These are phyloP conservation scores for Ophion obscuratus DNA, from an alignment of 2,888 invertebrate species.

Conservation along the genomic window DNA sequence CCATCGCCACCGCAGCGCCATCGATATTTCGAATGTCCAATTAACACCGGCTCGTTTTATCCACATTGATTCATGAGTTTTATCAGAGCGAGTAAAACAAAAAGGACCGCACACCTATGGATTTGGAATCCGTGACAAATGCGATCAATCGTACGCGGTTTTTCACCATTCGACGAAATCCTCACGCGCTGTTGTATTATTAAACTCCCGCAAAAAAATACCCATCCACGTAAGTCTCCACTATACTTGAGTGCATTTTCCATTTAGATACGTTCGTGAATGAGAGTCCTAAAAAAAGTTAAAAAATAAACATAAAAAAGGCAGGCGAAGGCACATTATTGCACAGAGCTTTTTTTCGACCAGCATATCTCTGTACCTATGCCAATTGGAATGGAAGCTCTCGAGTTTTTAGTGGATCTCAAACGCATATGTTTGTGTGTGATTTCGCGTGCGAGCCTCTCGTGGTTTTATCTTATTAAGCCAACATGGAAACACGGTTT, in stretches of 20 bases:
- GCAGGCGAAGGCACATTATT: constrained; percentile 37
- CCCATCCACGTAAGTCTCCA: too few relatives aligned
- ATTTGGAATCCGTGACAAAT: too few relatives aligned
- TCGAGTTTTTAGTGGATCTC: constrained; percentile 43
- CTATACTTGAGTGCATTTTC: constrained; percentile 42
- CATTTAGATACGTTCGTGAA: constrained; percentile 29
- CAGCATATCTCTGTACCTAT: background rate
- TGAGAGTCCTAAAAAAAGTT: background rate
- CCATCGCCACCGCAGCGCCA: too few relatives aligned
- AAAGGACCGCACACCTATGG: too few relatives aligned
- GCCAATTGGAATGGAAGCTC: constrained; percentile 23
- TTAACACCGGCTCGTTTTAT: too few relatives aligned
- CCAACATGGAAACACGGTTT: constrained; percentile 82
- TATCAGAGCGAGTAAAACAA: too few relatives aligned
- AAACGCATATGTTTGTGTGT: background rate
- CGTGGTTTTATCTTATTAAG: constrained; percentile 82
- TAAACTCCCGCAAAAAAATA: too few relatives aligned
- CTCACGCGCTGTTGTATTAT: too few relatives aligned
- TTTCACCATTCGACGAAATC: too few relatives aligned
- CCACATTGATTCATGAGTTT: too few relatives aligned
- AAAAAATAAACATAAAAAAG: background rate
- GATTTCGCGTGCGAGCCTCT: constrained; percentile 43
- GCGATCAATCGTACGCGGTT: too few relatives aligned
- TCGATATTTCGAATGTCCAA: too few relatives aligned
- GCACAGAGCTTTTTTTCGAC: constrained; percentile 6